Percentiles rank a stretch among this genome's conserved stretches.
phyloP scores from a whole-genome alignment of 2,113 vertebrate species.

The Grantiella picta region DNA sequence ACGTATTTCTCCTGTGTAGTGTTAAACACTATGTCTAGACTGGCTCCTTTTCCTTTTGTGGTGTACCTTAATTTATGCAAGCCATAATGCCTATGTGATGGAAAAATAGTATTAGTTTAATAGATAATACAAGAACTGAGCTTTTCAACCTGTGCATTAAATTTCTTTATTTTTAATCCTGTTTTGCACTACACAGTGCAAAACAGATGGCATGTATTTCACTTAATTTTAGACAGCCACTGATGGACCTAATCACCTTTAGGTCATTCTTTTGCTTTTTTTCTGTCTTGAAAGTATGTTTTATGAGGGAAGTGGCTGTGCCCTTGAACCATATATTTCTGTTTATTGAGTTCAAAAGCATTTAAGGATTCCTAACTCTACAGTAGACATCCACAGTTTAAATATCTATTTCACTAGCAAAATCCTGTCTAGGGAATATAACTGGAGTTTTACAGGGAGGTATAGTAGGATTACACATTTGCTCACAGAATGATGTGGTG shows the following conservation, averaged over 20 bases:
- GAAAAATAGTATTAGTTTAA: background rate
- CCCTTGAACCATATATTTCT: background rate
- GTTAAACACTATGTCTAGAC: background rate
- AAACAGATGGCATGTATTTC: background rate
- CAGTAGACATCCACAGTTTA: background rate
- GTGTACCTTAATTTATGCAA: background rate
- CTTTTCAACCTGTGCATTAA: background rate
- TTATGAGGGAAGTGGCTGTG: background rate
- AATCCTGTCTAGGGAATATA: background rate
- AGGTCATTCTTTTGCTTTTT: background rate
- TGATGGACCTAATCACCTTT: background rate
- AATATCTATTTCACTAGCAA: background rate
- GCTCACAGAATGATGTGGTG: background rate
- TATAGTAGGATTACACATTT: background rate
- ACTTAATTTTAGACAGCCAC: background rate
- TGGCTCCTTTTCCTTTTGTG: background rate
- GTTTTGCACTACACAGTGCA: background rate
- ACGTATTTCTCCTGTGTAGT: background rate
- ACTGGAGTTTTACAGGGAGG: background rate
- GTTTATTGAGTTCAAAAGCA: background rate
- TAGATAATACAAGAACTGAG: background rate
- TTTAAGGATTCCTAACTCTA: background rate
- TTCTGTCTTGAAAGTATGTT: background rate
- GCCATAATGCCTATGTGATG: background rate
- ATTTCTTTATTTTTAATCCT: background rate